Evolutionary conservation across 2,113 vertebrate species (phyloP).

Genomic region (Protobothrops mucrosquamatus): DNA sequence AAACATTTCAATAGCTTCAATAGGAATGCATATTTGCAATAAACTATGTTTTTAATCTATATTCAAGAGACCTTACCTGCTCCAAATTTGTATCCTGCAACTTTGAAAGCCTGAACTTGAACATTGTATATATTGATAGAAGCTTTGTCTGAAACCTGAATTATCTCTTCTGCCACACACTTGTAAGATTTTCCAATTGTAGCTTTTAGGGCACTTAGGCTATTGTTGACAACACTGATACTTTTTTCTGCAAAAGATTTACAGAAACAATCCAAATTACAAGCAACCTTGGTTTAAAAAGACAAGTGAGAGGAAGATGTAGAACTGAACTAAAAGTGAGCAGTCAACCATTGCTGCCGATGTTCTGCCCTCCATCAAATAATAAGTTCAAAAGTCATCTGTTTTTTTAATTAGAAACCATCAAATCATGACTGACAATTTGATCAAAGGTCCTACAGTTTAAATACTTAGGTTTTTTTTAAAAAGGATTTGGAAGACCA

Average conservation of each 20-base stretch:
- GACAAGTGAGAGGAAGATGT: neutral
- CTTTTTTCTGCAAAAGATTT: conserved; percentile 37
- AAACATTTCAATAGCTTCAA: neutral
- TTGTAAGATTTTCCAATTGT: conserved; percentile 85
- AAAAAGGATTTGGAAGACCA: neutral
- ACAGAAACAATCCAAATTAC: neutral
- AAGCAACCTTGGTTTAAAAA: neutral
- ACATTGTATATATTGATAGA: conserved; percentile 82
- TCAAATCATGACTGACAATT: neutral
- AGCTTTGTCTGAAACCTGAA: conserved; percentile 65
- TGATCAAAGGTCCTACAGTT: neutral
- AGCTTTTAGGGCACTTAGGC: conserved; percentile 79
- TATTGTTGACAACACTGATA: conserved; percentile 66
- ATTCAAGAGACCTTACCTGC: conserved; percentile 74
- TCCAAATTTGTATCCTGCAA: conserved; percentile 80
- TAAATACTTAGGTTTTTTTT: neutral
- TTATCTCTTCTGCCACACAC: conserved; percentile 80
- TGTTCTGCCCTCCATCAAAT: neutral
- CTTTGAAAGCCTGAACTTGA: conserved; percentile 87
- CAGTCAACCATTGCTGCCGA: neutral
- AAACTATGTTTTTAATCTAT: neutral
- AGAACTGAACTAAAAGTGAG: neutral
- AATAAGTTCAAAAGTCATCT: neutral
- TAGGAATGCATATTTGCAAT: neutral
- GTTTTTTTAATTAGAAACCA: neutral